Evolutionary conservation across 2,797 vertebrate species (phyloP), one percentile per base, ranked within the genome.

Genomic region (Hephaestus fuliginosus): DNA sequence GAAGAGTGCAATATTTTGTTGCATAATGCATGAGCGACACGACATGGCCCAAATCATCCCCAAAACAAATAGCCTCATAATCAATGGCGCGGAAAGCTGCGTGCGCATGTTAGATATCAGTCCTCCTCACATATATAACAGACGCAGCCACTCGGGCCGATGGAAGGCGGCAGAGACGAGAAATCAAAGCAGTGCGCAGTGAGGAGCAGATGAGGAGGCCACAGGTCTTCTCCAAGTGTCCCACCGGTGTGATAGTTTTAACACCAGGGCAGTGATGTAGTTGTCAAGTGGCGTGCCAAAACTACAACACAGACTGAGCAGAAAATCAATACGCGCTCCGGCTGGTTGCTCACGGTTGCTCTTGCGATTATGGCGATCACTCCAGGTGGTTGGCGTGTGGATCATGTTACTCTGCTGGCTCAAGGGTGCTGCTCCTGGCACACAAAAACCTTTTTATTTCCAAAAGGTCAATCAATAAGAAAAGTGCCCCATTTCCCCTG

Each of bases 31-130:
- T 83, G 71, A 86, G 78, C 15, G 10, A 55, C 17, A 62, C 22
- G 49, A 68, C 46, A 61, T 28, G 49, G 71, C n/a, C 58, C 65
- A 78, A 88, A 87, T 82, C 76, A 82, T 39, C 61, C 55, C 63
- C 25, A 58, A 81, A 89, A 91, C 80, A 90, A 88, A 93, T 76
- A 80, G 82, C 44, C 62, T 68, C 66, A 33, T 75, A 74, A 83
- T 78, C 80, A 77, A 76, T 77, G 68, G 48, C 49, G 69, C 20
- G 10, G 12, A 3, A 7, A 81, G 70, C 63, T 52, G 76, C 36
- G 60, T 56, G 57, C 28, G 58, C 0, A 0, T 51, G 33, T 65
- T 53, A 43, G 6, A 53, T 52, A 57, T 80, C 64, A 76, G 60
- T 66, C 30, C 2, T 67, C 51, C n/a, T 76, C 75, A 55, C 36